Evolutionary conservation across 2,888 invertebrate genomes (phyloP).

Genomic region (Caradrina kadenii): DNA sequence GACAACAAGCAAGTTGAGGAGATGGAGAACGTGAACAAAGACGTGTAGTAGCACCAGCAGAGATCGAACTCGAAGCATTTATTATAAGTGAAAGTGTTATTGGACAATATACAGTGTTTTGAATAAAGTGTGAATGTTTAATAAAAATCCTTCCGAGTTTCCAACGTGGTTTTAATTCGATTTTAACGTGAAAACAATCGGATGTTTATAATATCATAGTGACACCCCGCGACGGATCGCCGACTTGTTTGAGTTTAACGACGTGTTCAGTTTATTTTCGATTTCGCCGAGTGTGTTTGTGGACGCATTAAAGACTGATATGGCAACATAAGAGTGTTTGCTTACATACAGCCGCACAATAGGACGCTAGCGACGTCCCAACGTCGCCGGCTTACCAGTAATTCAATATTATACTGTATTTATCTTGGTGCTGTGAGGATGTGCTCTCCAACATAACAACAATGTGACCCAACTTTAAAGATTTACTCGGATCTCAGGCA

Average conservation of each 20-base stretch:
- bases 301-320: slow-evolving; percentile 81
- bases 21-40: slow-evolving; percentile 71
- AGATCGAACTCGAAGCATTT: slow-evolving; percentile 67
- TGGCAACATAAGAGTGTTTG: slow-evolving; percentile 85
- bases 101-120: slow-evolving; percentile 68
- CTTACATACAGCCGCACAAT: slow-evolving; percentile 81
- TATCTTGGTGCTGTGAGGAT: slow-evolving; percentile 70
- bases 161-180: slow-evolving; percentile 55
- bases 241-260: slow-evolving; percentile 74
- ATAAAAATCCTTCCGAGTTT: slow-evolving; percentile 60
- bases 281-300: slow-evolving; percentile 79
- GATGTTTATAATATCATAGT: slow-evolving; percentile 61
- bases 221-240: slow-evolving; percentile 57
- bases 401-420: slow-evolving; percentile 75
- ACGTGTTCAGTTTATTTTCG: slow-evolving; percentile 78
- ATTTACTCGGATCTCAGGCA: slow-evolving; percentile 36
- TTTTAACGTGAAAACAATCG: slow-evolving; percentile 53
- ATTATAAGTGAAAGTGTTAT: slow-evolving; percentile 73
- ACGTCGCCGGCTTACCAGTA: slow-evolving; percentile 66
- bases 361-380: slow-evolving; percentile 71
- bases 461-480: slow-evolving; percentile 66
- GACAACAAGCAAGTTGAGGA: slow-evolving; percentile 73
- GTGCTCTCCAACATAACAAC: slow-evolving; percentile 65
- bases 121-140: slow-evolving; percentile 65
- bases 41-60: slow-evolving; percentile 63